Evolutionary conservation across 2,888 invertebrate species (phyloP).

Genomic region (Chirona hameri): DNA sequence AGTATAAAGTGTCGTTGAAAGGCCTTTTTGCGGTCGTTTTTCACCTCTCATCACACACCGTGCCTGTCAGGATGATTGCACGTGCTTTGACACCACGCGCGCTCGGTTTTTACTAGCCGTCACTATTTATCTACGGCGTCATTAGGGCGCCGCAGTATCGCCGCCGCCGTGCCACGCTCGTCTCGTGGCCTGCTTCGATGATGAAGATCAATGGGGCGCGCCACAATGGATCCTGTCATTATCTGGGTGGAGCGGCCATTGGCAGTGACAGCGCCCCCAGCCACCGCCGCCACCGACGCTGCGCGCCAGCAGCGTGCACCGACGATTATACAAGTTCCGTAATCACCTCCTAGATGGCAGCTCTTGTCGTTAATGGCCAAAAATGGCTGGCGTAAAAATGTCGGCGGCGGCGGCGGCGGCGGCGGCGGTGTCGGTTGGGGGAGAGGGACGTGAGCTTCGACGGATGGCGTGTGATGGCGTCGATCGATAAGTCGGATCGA

Average conservation of each 20-base stretch:
- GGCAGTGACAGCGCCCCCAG: background rate
- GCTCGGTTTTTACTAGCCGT: background rate
- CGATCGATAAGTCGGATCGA: background rate
- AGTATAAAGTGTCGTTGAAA: background rate
- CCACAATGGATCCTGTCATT: conserved; percentile 1
- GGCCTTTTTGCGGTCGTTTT: background rate
- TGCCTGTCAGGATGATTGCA: background rate
- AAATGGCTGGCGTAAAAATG: background rate
- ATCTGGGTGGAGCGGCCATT: background rate
- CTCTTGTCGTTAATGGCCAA: conserved; percentile 4
- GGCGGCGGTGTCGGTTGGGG: background rate
- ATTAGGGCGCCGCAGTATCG: too few relatives aligned
- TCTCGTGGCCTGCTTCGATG: background rate
- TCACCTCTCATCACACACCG: background rate
- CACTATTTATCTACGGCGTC: background rate
- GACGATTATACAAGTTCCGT: conserved; percentile 13
- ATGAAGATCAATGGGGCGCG: background rate
- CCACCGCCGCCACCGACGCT: background rate
- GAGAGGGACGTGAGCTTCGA: background rate
- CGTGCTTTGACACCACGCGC: background rate
- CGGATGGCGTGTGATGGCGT: background rate
- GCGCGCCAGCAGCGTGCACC: background rate
- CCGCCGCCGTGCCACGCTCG: too few relatives aligned
- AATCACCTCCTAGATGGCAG: conserved; percentile 25
- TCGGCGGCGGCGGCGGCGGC: background rate